Percentiles rank a stretch among this genome's conserved stretches.
phyloP scores from a whole-genome alignment of 1,140 invertebrate species.

The Drosophila equinoxialis region DNA sequence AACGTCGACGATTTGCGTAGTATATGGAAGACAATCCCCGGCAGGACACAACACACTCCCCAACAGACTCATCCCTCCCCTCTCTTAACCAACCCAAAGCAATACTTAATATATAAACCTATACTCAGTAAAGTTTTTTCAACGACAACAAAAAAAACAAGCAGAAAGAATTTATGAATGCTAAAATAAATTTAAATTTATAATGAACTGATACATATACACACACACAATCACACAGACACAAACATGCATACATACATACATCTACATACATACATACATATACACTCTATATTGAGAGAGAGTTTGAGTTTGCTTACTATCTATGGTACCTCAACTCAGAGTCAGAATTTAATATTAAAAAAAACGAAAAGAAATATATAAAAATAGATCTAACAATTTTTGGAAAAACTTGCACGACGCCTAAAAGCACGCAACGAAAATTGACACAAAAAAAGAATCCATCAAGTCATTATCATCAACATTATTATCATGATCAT shows the following conservation, averaged over 20 bases:
- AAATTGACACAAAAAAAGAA: slow-evolving; percentile 27
- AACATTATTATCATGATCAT: slow-evolving; percentile 7
- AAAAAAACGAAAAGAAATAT: background rate
- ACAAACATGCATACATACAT: slow-evolving; percentile 10
- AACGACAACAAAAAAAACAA: slow-evolving; percentile 3
- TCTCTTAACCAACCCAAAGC: background rate
- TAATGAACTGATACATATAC: slow-evolving; percentile 79
- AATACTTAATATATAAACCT: slow-evolving; percentile 19
- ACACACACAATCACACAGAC: slow-evolving; percentile 35
- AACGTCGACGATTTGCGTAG: slow-evolving; percentile 62
- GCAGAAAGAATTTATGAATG: slow-evolving; percentile 40
- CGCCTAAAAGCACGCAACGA: slow-evolving; percentile 53
- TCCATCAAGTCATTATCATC: slow-evolving; percentile 5
- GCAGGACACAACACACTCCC: background rate
- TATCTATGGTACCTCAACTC: slow-evolving; percentile 53
- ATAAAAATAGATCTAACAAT: slow-evolving; percentile 16
- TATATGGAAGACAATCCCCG: slow-evolving; percentile 23
- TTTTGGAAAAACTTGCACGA: slow-evolving; percentile 47
- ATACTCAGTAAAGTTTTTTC: slow-evolving; percentile 53
- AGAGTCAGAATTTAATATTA: slow-evolving; percentile 15
- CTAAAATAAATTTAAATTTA: slow-evolving; percentile 62
- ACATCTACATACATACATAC: slow-evolving; percentile 17
- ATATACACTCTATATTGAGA: background rate
- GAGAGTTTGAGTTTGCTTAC: slow-evolving; percentile 46
- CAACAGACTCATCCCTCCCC: background rate